Evolutionary conservation across 1,140 invertebrate species (phyloP), one percentile per base, ranked within the genome.

Genomic region (Drosophila ambigua): DNA sequence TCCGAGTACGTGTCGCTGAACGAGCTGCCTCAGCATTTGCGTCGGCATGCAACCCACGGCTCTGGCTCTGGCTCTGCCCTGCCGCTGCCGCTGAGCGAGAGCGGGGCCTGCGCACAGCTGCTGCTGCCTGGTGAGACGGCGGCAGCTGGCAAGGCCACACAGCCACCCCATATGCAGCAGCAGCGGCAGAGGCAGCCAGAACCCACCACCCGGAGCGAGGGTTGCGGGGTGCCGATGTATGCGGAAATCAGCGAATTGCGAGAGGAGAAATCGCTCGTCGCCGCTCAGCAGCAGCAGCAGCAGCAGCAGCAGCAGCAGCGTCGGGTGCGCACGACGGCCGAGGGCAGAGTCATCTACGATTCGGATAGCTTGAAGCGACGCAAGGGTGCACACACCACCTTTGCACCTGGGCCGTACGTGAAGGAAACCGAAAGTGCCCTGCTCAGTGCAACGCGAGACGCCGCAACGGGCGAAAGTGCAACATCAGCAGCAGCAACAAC

Each of bases 261-360:
- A 54, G 90, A 91, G 60, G 80, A 85, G 69, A 84, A 88, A 61
- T 74, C 82, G 35, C 80, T 88, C 41, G 53, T 64, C 15, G 65
- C 78, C 62, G 67, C 73, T 39, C 35, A 39, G 35, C 8, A 72
- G 54, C 55, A 54, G 6, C 41, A 8, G 16, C 16, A 16, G 16
- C 16, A 41, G 50, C 41, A 57, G 45, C 31, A 52, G 65, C 28
- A 54, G 31, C 39, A 51, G 31, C 71, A 52, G 6, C 94, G 96
- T 82, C 97, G 98, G 0, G 67, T 88, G 60, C 97, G 95, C 11
- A 91, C 98, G 31, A 96, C 98, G 91, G 95, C 97, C 1, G 96
- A 97, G 79, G 97, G 97, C 13, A 96, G 97, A 93, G 96, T 98
- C 48, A 95, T 98, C 45, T 98, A 96, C 91, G 96, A 96, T 60